Percentiles rank a stretch among this genome's conserved stretches.
Evolutionary conservation across 2,113 vertebrate species (phyloP).

Genomic region (Amphiprion ocellaris): DNA sequence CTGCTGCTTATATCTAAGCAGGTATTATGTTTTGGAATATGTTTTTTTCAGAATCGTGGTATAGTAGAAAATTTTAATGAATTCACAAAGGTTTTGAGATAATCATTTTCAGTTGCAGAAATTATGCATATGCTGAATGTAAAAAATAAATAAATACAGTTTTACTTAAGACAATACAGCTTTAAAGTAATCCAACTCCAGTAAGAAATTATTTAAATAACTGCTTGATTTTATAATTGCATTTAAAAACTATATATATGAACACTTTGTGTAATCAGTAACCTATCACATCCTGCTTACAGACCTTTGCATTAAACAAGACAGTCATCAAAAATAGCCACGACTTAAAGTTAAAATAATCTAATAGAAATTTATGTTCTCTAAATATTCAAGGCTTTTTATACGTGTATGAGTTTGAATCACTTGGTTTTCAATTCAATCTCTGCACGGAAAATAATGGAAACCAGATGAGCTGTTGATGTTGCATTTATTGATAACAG

Average conservation of each 20-base stretch:
- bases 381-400: conserved; percentile 16
- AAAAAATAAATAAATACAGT: not conserved
- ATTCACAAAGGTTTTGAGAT: not conserved
- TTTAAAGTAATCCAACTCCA: not conserved
- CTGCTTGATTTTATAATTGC: not conserved
- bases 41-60: not conserved
- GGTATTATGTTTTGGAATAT: not conserved
- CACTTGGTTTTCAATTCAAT: conserved; percentile 57
- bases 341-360: not conserved
- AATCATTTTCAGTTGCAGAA: not conserved
- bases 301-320: not conserved
- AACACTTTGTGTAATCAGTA: not conserved
- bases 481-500: conserved; percentile 56
- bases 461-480: conserved; percentile 63
- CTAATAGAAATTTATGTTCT: conserved; percentile 1
- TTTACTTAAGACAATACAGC: not conserved
- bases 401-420: conserved; percentile 1
- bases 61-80: not conserved
- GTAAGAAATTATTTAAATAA: not conserved
- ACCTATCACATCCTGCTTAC: not conserved
- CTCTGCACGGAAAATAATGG: conserved; percentile 48
- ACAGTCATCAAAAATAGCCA: not conserved
- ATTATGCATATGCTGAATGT: not conserved
- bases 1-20: not conserved
- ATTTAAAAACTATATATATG: not conserved